These are phyloP conservation scores for Cairina moschata DNA, from an alignment of 2,113 vertebrate species.

Conservation along the genomic window DNA sequence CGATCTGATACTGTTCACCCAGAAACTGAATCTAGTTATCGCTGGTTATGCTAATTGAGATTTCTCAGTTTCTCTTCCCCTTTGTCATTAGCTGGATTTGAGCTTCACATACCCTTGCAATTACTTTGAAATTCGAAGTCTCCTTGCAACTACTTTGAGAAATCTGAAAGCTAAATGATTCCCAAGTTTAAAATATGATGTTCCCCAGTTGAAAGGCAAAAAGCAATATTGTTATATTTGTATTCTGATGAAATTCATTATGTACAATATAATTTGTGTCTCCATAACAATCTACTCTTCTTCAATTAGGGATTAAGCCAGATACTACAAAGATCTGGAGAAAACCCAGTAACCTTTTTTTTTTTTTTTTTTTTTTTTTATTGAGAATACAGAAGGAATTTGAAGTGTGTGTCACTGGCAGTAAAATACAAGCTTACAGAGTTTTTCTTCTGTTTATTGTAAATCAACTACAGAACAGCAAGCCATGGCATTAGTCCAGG, in stretches of 20 bases:
- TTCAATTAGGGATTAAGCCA: conserved; percentile 69
- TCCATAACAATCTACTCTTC: conserved; percentile 69
- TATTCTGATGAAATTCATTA: conserved; percentile 77
- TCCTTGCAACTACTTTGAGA: conserved; percentile 63
- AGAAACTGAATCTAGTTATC: conserved; percentile 49
- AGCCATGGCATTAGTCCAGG: conserved; percentile 41
- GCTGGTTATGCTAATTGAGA: conserved; percentile 33
- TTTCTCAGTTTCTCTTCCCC: conserved; percentile 33
- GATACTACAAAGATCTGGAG: conserved; percentile 30
- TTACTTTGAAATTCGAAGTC: conserved; percentile 64
- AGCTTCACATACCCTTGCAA: conserved; percentile 30
- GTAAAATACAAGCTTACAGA: conserved; percentile 52
- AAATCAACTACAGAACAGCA: conserved; percentile 58
- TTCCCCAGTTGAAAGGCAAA: conserved; percentile 70
- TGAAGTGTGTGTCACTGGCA: conserved; percentile 48
- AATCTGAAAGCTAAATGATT: conserved; percentile 71
- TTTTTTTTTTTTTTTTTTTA: neutral
- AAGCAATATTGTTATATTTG: conserved; percentile 73
- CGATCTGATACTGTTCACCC: conserved; percentile 13
- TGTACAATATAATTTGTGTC: conserved; percentile 67
- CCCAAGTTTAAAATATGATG: conserved; percentile 68
- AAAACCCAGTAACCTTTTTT: neutral
- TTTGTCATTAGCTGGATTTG: conserved; percentile 60
- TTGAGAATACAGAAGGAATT: conserved; percentile 42
- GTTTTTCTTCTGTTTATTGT: conserved; percentile 63